Evolutionary conservation across 35 echinoderm and acorn worm species (phyloP).

Genomic region (Amphiura filiformis): DNA sequence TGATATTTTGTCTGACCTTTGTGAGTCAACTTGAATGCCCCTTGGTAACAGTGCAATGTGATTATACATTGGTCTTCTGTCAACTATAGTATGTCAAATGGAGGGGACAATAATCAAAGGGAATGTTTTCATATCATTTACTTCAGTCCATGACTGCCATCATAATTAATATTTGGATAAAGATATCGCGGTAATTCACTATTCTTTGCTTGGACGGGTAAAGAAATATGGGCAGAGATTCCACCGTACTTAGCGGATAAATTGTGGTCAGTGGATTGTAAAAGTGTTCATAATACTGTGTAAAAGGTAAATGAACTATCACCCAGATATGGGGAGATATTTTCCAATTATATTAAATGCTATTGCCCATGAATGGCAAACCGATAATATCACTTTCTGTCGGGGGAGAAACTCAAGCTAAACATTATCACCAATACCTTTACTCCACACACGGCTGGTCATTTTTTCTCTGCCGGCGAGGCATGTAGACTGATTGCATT

Average conservation of each 20-base stretch:
- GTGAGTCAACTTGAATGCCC: neutral
- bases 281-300: neutral
- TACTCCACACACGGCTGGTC: neutral
- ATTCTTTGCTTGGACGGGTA: neutral
- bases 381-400: neutral
- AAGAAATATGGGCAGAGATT: neutral
- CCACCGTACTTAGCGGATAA: neutral
- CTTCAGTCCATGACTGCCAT: neutral
- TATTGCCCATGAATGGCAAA: neutral
- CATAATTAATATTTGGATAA: constrained; percentile 1
- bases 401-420: neutral
- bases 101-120: neutral
- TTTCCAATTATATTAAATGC: constrained; percentile 15
- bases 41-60: constrained; percentile 11
- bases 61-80: neutral
- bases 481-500: constrained; percentile 1
- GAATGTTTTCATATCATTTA: neutral
- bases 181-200: neutral
- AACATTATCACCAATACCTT: too few relatives aligned
- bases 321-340: neutral
- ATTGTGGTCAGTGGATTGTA: neutral
- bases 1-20: constrained; percentile 8
- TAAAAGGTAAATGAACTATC: constrained; percentile 4
- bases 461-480: neutral
- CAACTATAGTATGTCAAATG: neutral